Percentiles rank a stretch among this genome's conserved stretches.
phyloP scores from a whole-genome alignment of 1,140 invertebrate species.

The Halictus rubicundus region DNA sequence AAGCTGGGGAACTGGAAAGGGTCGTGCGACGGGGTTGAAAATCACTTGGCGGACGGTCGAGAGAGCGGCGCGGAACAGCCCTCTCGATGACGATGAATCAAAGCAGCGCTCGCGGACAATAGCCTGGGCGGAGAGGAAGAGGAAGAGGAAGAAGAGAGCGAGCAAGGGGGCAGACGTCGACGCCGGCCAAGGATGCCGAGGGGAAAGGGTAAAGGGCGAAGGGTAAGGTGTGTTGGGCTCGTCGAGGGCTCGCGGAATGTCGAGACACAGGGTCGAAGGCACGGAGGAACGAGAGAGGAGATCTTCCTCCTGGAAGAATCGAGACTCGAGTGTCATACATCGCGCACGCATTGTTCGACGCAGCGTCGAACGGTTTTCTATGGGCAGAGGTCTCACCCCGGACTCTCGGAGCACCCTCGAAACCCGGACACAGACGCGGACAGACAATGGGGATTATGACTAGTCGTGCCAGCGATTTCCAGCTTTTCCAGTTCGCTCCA shows the following conservation, averaged over 20 bases:
- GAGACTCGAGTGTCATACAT: conserved; percentile 50
- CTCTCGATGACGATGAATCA: conserved; percentile 75
- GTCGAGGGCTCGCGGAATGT: conserved; percentile 48
- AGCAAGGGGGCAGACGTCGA: conserved; percentile 21
- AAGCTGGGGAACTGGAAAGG: conserved; percentile 21
- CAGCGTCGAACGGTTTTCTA: conserved; percentile 38
- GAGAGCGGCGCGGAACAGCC: conserved; percentile 61
- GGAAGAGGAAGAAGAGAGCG: conserved; percentile 4
- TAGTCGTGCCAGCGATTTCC: conserved; percentile 41
- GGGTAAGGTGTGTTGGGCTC: neutral
- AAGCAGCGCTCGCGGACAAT: conserved; percentile 67
- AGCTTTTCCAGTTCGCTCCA: neutral
- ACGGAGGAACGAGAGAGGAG: conserved; percentile 5
- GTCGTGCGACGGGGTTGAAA: conserved; percentile 62
- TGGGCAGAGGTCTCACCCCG: conserved; percentile 17
- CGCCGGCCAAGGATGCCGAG: conserved; percentile 14
- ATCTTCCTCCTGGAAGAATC: conserved; percentile 40
- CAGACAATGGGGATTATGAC: conserved; percentile 41
- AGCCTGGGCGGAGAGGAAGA: conserved; percentile 21
- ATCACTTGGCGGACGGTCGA: conserved; percentile 68
- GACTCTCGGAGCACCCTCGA: conserved; percentile 23
- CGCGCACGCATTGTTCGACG: conserved; percentile 50
- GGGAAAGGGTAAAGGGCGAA: neutral
- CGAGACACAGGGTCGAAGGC: conserved; percentile 10
- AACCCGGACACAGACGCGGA: conserved; percentile 6